Evolutionary conservation across 2,888 invertebrate genomes (phyloP), one percentile per base, ranked within the genome.

Genomic region (Temnothorax ravouxi): DNA sequence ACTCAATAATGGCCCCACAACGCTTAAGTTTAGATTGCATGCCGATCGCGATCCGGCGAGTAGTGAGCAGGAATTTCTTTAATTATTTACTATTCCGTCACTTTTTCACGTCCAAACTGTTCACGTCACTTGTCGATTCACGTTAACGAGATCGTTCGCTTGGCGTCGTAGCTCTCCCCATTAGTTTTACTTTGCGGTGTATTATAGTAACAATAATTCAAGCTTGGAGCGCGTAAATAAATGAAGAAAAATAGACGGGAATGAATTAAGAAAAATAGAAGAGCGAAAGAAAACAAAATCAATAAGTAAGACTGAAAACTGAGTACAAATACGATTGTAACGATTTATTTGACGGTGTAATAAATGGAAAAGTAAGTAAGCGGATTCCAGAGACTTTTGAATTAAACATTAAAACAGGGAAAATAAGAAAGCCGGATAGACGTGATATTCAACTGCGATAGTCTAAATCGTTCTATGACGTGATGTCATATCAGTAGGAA

Each of bases 1-100:
- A 47, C 83, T 84, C 77, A 83, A 86, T 88, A 87, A 84, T 86
- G 83, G 86, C 69, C 86, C 66, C 87, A 84, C 89, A 72, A 74
- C 62, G 80, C 38, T 80, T 29, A 54, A 44, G 50, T 52, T 52
- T 69, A 38, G 71, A 64, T 89, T 59, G 88, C 88, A 84, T 89
- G 89, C 25, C 61, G 25, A 71, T 41, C 56, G 61, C 47, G 52
- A 77, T 69, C 18, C 38, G 8, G 25, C 34, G 21, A 29, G 8
- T 13, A 25, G 47, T 29, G 52, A 59, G 54, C 66, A 71, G 79
- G 79, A 86, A 83, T 88, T 88, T 88, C 88, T 88, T 76, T 71
- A 79, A 54, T 86, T 84, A 86, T 86, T 88, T 72, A 34, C 66
- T 18, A 59, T 54, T 29, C 29, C 69, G 15, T 50, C 25, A 25